Evolutionary conservation across 2,797 vertebrate species (phyloP), one percentile per base, ranked within the genome.

Genomic region (Galago senegalensis): DNA sequence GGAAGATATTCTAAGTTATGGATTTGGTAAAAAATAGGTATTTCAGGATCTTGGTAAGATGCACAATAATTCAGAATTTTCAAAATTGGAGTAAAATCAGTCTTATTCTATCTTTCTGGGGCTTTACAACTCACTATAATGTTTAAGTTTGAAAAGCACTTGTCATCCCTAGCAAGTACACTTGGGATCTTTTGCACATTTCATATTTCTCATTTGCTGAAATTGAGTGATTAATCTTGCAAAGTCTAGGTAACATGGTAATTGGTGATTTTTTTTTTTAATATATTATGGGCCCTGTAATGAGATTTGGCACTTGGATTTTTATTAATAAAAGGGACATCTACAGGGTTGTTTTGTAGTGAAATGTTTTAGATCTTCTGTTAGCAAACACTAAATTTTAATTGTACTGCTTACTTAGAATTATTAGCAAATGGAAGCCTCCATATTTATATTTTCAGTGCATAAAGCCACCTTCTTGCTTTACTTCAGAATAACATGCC

Each of bases 181-280:
- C 97, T 98, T 98, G 95, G 98, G 98, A 98, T 97, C 80, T 96
- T 98, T 98, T 99, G 98, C 98, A 99, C 98, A 98, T 98, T 98
- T 97, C 96, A 69, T 96, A 70, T 97, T 98, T 97, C 84, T 98
- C 92, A 91, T 96, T 95, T 85, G 97, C 94, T 98, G 97, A 98
- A 98, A 98, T 95, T 85, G 96, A 98, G 70, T 98, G 98, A 98
- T 99, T 99, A 99, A 98, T 99, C 99, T 99, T 99, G 99, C 99
- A 99, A 99, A 99, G 98, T 99, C 98, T 98, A 98, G 97, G 87
- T 96, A 96, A 96, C 95, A 96, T 96, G 98, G 98, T 98, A 98
- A 97, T 97, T 97, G 93, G 94, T 93, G 34, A 89, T 93, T 69
- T 84, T 97, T 84, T 97, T 83, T 97, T 97, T 70, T 97, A 97